Percentiles rank a stretch among this genome's conserved stretches.
Conservation (phyloP, 2,797 vertebrate genomes). For the Lutjanus campechanus region DNA sequence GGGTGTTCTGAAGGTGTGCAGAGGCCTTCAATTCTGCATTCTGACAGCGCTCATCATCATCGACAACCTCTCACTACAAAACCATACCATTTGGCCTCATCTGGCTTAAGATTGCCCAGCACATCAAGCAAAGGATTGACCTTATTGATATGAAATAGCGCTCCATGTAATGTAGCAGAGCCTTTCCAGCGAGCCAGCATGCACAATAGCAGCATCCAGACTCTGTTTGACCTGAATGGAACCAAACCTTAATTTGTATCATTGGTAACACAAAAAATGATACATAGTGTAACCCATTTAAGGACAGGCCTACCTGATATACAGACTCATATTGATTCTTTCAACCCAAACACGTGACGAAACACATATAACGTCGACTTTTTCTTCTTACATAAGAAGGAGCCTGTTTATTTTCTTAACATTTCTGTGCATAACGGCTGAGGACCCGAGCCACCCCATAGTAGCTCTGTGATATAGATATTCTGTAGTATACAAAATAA, state of each 20-base stretch:
- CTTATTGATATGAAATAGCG: too few species aligned
- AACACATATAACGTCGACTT: not conserved
- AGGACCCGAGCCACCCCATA: conserved; percentile 44
- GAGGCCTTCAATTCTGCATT: not conserved
- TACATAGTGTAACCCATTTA: not conserved
- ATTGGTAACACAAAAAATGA: not conserved
- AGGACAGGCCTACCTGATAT: not conserved
- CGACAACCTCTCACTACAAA: not conserved
- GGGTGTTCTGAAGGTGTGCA: not conserved
- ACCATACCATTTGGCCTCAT: not conserved
- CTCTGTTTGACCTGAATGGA: too few species aligned
- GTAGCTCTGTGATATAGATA: conserved; percentile 37
- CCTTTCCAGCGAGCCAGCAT: too few species aligned
- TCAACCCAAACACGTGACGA: not conserved
- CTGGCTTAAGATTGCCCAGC: not conserved
- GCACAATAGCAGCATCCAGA: too few species aligned
- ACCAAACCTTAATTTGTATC: too few species aligned
- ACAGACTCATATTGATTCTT: not conserved
- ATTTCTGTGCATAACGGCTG: conserved; percentile 39
- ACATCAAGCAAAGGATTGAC: not conserved
- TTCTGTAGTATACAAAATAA: conserved; percentile 46
- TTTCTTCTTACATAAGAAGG: conserved; percentile 34
- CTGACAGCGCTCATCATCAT: not conserved
- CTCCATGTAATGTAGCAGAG: too few species aligned
- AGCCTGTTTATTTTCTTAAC: conserved; percentile 68